Evolutionary conservation across 2,797 vertebrate genomes (phyloP).

Genomic region (Kryptolebias ocellatus): DNA sequence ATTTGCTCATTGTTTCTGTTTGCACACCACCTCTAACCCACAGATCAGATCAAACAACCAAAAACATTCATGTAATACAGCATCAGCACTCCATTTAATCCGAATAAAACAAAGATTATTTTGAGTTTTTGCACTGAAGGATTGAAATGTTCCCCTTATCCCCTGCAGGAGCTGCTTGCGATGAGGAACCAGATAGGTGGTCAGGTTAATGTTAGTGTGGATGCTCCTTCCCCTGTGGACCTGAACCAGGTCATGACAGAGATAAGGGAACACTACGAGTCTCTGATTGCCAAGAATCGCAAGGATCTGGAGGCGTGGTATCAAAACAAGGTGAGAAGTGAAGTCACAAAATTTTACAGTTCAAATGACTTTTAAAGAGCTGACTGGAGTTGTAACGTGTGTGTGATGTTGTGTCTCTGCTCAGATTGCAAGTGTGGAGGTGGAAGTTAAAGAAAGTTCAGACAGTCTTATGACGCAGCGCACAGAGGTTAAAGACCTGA

Average conservation of each 20-base stretch:
- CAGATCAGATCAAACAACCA: conserved; percentile 1
- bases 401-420: conserved; percentile 3
- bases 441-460: conserved; percentile 63
- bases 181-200: conserved; percentile 79
- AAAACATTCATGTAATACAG: not conserved
- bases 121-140: not conserved
- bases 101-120: not conserved
- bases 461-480: conserved; percentile 60
- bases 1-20: conserved; percentile 53
- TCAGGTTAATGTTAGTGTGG: conserved; percentile 88
- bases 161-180: conserved; percentile 79
- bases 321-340: conserved; percentile 84
- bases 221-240: conserved; percentile 84
- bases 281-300: conserved; percentile 84
- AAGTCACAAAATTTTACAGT: not conserved
- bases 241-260: conserved; percentile 84
- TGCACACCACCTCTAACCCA: conserved; percentile 4
- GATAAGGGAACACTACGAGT: conserved; percentile 89
- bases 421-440: conserved; percentile 69
- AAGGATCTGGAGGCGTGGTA: conserved; percentile 88
- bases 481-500: conserved; percentile 75
- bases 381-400: not conserved
- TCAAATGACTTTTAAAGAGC: not conserved
- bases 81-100: not conserved
- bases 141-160: conserved; percentile 25